Percentiles rank a stretch among this genome's conserved stretches.
Conservation (phyloP, 2,888 invertebrate species). For the Labia minor region DNA sequence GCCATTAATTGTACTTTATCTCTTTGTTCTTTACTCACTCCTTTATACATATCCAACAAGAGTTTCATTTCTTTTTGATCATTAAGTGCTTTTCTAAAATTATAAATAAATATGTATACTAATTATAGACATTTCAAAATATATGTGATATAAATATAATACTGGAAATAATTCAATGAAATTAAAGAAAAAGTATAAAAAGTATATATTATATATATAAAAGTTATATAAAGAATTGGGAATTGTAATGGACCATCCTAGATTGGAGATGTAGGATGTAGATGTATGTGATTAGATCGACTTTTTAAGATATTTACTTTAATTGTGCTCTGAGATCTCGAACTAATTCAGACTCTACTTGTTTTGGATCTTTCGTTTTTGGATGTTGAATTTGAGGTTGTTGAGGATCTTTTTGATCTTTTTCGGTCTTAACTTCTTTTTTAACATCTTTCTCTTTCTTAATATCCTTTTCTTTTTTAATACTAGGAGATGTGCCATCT, state of each 20-base stretch:
- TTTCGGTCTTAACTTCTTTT: constrained; percentile 39
- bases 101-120: constrained; percentile 4
- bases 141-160: not conserved
- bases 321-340: constrained; percentile 83
- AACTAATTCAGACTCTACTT: constrained; percentile 60
- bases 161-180: constrained; percentile 19
- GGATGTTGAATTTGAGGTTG: constrained; percentile 44
- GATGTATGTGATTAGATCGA: no score
- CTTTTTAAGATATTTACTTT: constrained; percentile 62
- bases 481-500: constrained; percentile 40
- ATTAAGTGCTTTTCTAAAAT: constrained; percentile 71
- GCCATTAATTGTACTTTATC: constrained; percentile 96
- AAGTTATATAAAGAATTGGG: no score
- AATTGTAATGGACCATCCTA: no score
- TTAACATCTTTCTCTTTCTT: constrained; percentile 50
- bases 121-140: no score
- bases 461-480: constrained; percentile 33
- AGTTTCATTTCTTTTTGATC: constrained; percentile 92
- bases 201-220: no score
- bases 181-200: constrained; percentile 16
- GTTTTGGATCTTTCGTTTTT: constrained; percentile 51
- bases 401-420: constrained; percentile 24
- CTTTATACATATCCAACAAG: constrained; percentile 91
- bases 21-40: constrained; percentile 90
- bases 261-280: no score